Evolutionary conservation across 2,113 vertebrate genomes (phyloP), one percentile per base, ranked within the genome.

Genomic region (Psilopsiagon aurifrons): DNA sequence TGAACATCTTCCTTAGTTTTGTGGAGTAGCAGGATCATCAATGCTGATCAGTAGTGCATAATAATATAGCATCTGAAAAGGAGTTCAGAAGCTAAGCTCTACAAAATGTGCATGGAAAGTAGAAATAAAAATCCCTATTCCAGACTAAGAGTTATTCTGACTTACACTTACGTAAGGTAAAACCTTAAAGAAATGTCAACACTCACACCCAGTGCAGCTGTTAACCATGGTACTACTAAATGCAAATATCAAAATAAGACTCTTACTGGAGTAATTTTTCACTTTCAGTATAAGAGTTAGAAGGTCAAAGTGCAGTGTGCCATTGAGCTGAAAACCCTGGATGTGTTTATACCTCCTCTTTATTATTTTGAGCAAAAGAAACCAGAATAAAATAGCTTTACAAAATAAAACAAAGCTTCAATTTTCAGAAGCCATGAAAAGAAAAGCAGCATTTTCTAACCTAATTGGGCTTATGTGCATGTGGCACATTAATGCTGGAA

Each of bases 401-500:
- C 12, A 71, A 86, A 57, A 95, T 75, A 77, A 91, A 90, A 86
- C 55, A 88, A 92, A 77, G 41, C 63, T 83, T 63, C 23, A 17
- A 16, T 75, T 92, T 96, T 95, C 83, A 95, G 95, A 92, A 37
- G 29, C 66, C 82, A 52, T 16, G 18, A 63, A 92, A 96, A 96
- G 62, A 92, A 94, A 96, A 91, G 4, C 87, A 92, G 73, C 43
- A 23, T 86, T 95, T 96, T 67, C 49, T 77, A 85, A 74, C 74
- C 83, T 96, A 92, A 96, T 90, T 93, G 79, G 90, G 93, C 90
- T 96, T 90, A 86, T 29, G 88, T 84, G 88, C 90, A 94, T 96
- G 96, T 94, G 95, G 95, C 91, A 97, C 91, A 97, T 97, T 97
- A 97, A 96, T 83, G 96, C 89, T 96, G 54, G 29, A 96, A 92